Base-by-base conservation (phyloP, 1,140 invertebrate genomes). In the Drosophila persimilis region DNA sequence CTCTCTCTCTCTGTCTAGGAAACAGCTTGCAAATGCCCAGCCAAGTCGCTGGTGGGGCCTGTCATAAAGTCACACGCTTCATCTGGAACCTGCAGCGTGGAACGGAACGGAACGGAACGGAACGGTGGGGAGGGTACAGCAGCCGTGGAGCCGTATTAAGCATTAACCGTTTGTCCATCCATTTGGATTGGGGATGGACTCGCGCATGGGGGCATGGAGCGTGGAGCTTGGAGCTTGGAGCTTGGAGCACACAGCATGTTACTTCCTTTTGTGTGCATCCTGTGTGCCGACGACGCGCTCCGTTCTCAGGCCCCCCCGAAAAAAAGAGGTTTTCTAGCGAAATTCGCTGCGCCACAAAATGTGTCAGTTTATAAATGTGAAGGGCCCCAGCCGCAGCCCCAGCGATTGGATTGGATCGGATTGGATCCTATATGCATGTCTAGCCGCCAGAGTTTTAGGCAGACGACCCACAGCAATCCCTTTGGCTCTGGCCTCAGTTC, bases 241-340 rank as follows among this genome's bases (percentile, higher is more conserved):
- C 17, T 3, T 48, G 44, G 43, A 15, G 31, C 17, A 61, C 79
- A 80, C 80, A 84, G 80, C 80, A 80, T 84, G 80, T 85, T 80
- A 77, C 80, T 85, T 80, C 80, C 80, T 85, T 85, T 85, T 76
- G 62, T 63, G 57, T 80, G 73, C 77, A 86, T 85, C 80, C 80
- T 85, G 80, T 70, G 44, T 45, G 63, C 76, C 76, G 76, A 67
- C 76, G 76, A 67, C 69, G 62, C 53, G 52, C 20, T 24, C 11
- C 39, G 67, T 78, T 78, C 80, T 80, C 81, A 84, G 71, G 70
- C 61, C 52, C 65, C 65, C 59, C 2, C 31, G 9, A 46, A 56
- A 69, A 64, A 54, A 65, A 39, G 35, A 61, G 52, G 48, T 77
- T 86, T 84, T 85, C 81, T 81, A 86, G 81, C 69, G 81, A 85